Evolutionary conservation across 2,113 vertebrate genomes (phyloP).

Genomic region (Pomatorhinus ruficollis): DNA sequence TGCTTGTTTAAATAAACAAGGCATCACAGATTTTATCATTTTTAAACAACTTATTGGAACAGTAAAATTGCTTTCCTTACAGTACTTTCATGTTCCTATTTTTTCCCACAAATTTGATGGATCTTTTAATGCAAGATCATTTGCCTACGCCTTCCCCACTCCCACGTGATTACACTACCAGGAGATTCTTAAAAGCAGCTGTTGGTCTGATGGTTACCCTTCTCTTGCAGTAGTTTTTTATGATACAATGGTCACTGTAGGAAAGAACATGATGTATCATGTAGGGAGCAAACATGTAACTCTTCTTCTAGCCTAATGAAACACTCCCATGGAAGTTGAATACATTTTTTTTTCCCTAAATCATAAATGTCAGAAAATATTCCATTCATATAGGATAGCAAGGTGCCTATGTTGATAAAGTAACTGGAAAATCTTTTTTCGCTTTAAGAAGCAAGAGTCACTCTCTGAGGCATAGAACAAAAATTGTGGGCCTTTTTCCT

Average conservation of each 20-base stretch:
- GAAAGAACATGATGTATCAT: not conserved
- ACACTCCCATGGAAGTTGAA: not conserved
- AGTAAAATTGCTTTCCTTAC: not conserved
- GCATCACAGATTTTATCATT: not conserved
- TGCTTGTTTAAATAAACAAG: not conserved
- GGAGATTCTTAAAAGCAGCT: not conserved
- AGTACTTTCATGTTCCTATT: not conserved
- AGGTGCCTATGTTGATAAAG: not conserved
- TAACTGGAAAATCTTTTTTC: not conserved
- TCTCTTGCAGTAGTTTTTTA: not conserved
- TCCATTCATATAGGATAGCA: not conserved
- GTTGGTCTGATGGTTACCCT: not conserved
- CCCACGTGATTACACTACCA: accelerated
- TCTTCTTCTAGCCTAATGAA: not conserved
- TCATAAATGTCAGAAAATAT: not conserved
- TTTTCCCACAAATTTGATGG: not conserved
- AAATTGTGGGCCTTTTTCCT: not conserved
- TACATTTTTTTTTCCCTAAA: not conserved
- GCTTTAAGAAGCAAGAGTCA: not conserved
- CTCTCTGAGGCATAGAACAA: not conserved
- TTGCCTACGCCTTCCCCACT: not conserved
- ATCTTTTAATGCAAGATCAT: not conserved
- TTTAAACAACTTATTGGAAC: not conserved
- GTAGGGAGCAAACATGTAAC: not conserved
- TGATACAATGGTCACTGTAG: not conserved